Conservation (phyloP, 2,113 vertebrate genomes). For the Nesoenas mayeri region DNA sequence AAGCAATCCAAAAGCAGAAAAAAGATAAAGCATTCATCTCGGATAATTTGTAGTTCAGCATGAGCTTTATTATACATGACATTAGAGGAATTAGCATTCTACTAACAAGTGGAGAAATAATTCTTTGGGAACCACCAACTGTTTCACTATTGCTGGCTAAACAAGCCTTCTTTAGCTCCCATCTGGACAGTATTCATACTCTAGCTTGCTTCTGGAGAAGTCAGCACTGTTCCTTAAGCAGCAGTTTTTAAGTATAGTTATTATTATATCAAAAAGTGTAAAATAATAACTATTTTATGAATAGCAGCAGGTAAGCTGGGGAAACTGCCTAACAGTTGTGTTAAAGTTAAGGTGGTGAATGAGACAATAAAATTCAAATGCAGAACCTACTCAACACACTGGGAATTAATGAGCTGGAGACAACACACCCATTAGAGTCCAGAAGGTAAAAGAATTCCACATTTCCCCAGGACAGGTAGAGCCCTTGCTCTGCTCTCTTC, state of each 20-base stretch:
- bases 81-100: background rate
- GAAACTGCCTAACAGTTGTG: background rate
- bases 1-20: background rate
- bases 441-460: no score
- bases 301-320: background rate
- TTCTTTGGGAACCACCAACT: background rate
- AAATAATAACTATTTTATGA: background rate
- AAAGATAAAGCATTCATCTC: background rate
- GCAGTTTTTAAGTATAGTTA: background rate
- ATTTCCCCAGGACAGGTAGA: fast-evolving
- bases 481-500: background rate
- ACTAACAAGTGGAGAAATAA: background rate
- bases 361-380: background rate
- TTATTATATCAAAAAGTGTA: background rate
- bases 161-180: background rate
- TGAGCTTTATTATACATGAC: background rate
- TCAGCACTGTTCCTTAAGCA: background rate
- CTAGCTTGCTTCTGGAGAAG: background rate
- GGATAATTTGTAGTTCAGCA: background rate
- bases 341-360: background rate
- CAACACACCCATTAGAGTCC: background rate
- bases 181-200: background rate
- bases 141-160: background rate
- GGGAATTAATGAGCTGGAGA: background rate
- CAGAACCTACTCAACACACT: background rate